Evolutionary conservation across 2,113 vertebrate genomes (phyloP).

Genomic region (Notarius lentiginosus): DNA sequence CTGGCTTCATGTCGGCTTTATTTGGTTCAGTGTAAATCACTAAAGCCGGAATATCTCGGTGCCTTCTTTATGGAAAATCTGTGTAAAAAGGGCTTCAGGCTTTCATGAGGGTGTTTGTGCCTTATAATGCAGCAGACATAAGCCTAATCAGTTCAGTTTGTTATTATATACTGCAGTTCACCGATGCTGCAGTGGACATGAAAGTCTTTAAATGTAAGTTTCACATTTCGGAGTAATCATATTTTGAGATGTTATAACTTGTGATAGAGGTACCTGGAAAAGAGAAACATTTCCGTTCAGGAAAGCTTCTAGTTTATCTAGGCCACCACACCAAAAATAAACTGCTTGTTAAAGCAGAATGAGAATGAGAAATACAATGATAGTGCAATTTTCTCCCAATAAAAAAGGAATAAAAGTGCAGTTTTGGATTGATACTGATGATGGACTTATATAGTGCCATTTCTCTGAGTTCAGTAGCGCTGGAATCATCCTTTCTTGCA

Average conservation of each 20-base stretch:
- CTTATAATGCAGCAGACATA: background rate
- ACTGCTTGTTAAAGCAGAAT: background rate
- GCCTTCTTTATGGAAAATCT: no score
- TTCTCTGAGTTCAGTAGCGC: no score
- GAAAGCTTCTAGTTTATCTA: constrained; percentile 1
- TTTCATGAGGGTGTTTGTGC: background rate
- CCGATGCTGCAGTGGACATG: background rate
- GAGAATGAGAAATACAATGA: background rate
- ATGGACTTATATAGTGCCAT: no score
- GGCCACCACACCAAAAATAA: constrained; percentile 10
- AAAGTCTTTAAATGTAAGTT: background rate
- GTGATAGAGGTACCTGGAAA: background rate
- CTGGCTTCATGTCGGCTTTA: no score
- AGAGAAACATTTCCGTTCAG: background rate
- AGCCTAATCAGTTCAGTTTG: background rate
- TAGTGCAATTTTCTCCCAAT: constrained; percentile 16
- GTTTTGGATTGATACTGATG: background rate
- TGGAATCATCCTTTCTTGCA: no score
- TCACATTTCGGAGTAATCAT: background rate
- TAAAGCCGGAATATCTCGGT: no score
- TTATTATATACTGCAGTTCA: background rate
- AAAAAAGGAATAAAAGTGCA: constrained; percentile 20
- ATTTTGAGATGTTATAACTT: background rate
- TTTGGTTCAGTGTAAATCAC: no score
- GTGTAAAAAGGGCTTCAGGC: no score